Conservation (phyloP, 2,888 invertebrate genomes). For the Chorisops tibialis region DNA sequence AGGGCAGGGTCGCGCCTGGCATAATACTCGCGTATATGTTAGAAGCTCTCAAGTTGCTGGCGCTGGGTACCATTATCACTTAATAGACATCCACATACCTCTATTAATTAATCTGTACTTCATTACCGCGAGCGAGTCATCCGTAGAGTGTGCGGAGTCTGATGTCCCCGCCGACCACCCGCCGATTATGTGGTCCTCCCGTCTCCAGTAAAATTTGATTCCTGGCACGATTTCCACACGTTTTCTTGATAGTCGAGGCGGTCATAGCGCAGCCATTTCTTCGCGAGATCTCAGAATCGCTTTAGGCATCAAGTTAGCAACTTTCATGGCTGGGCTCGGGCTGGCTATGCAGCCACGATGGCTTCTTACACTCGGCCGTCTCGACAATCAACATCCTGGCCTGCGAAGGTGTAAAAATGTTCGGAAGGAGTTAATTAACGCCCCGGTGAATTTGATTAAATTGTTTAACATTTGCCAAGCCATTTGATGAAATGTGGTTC, state of each 20-base stretch:
- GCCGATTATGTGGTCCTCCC: background rate
- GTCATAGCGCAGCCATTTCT: slow-evolving; percentile 19
- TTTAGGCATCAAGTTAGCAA: background rate
- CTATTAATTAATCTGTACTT: slow-evolving; percentile 31
- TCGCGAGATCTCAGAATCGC: background rate
- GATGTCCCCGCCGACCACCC: background rate
- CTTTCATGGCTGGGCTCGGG: no score
- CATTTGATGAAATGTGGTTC: slow-evolving; percentile 26
- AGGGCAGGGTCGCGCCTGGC: background rate
- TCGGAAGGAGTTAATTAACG: slow-evolving; percentile 31
- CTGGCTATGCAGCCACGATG: no score
- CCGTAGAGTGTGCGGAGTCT: slow-evolving; percentile 16
- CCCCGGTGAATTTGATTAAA: slow-evolving; percentile 31
- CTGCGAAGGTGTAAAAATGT: slow-evolving; percentile 28
- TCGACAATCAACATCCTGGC: background rate
- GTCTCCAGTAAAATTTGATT: slow-evolving; percentile 28
- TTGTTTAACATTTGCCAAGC: slow-evolving; percentile 29
- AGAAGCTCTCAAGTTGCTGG: background rate
- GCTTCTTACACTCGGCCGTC: no score
- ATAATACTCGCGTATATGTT: no score
- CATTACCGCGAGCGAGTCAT: slow-evolving; percentile 20
- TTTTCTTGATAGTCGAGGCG: slow-evolving; percentile 14
- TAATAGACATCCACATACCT: slow-evolving; percentile 27
- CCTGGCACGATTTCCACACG: slow-evolving; percentile 27
- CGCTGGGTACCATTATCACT: slow-evolving; percentile 13